A percentile compares a stretch with the other conserved stretches of the same genome.
Evolutionary conservation across 2,797 vertebrate species (phyloP).

Genomic region (Gouania willdenowi): DNA sequence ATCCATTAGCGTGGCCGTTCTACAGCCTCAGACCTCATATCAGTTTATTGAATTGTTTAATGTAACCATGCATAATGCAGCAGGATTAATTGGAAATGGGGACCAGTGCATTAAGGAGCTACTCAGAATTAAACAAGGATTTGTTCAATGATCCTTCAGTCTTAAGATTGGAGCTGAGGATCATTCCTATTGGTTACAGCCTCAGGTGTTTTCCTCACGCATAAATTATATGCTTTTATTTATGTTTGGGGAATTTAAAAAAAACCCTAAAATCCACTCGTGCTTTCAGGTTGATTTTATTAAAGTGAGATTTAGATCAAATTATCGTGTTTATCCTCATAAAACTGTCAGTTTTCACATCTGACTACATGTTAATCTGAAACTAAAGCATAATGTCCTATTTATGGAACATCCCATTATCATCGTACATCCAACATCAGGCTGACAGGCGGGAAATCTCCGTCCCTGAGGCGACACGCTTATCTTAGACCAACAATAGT

Average conservation of each 20-base stretch:
- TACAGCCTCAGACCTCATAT: constrained; percentile 71
- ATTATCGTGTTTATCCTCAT: too few species aligned
- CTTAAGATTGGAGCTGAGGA: too few species aligned
- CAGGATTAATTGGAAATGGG: constrained; percentile 76
- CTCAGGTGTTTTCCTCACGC: too few species aligned
- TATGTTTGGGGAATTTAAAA: too few species aligned
- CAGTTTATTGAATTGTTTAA: constrained; percentile 80
- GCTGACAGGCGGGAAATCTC: constrained; percentile 38
- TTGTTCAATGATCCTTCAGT: constrained; percentile 72
- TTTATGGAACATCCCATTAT: constrained; percentile 49
- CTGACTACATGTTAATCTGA: too few species aligned
- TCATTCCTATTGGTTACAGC: too few species aligned
- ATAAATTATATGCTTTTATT: too few species aligned
- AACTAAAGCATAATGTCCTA: too few species aligned
- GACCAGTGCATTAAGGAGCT: constrained; percentile 69
- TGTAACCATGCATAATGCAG: constrained; percentile 79
- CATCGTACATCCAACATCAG: constrained; percentile 28
- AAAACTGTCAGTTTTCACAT: too few species aligned
- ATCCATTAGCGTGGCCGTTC: constrained; percentile 72
- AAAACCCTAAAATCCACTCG: too few species aligned
- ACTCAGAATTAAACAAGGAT: constrained; percentile 73
- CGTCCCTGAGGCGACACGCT: constrained; percentile 31
- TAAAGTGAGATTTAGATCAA: too few species aligned
- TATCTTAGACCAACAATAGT: constrained; percentile 43
- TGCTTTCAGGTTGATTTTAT: too few species aligned